A percentile compares a stretch with the other conserved stretches of the same genome.
Evolutionary conservation across 2,888 invertebrate genomes (phyloP).

Genomic region (Tipula lateralis): DNA sequence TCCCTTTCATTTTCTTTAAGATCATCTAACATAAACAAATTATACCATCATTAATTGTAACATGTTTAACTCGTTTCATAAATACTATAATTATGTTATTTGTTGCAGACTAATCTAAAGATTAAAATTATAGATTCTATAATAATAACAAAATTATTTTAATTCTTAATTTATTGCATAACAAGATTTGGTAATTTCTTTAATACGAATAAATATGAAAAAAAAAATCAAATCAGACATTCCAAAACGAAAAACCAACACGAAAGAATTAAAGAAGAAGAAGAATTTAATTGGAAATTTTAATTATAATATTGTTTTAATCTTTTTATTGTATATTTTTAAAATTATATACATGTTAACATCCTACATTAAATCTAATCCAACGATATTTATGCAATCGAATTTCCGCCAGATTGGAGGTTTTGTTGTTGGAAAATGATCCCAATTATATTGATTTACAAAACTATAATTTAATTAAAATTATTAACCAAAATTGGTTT

Average conservation of each 20-base stretch:
- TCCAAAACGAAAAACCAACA: neutral
- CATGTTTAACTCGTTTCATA: neutral
- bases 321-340: neutral
- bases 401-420: too few species aligned
- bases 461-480: too few species aligned
- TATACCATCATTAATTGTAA: slow-evolving; percentile 13
- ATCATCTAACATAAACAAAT: neutral
- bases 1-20: neutral
- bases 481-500: too few species aligned
- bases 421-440: too few species aligned
- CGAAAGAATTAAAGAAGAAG: neutral
- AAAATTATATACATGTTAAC: too few species aligned
- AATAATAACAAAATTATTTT: neutral
- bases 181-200: neutral
- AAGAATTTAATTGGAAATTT: neutral
- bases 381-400: too few species aligned
- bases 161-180: slow-evolving; percentile 19
- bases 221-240: neutral
- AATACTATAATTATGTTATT: neutral
- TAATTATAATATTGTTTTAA: neutral
- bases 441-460: too few species aligned
- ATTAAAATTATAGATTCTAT: neutral
- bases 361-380: too few species aligned
- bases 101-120: neutral
- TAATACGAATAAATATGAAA: neutral